Percentiles rank a stretch among this genome's conserved stretches.
These are phyloP conservation scores for Frankliniella intonsa DNA, from an alignment of 2,888 invertebrate genomes.

Conservation along the genomic window DNA sequence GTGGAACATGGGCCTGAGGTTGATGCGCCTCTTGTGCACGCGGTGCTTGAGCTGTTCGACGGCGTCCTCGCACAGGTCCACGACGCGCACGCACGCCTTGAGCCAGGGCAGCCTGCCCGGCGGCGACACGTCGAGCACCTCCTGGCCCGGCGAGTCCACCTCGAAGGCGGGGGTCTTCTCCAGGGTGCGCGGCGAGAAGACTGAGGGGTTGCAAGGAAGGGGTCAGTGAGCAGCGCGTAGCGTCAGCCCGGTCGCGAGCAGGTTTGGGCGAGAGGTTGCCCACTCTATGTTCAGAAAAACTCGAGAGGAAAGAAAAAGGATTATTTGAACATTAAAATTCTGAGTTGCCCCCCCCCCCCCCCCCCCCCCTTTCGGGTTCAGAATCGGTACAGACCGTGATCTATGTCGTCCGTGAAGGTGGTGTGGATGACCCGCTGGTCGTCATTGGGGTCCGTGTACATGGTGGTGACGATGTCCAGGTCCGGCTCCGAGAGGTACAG, in stretches of 20 bases:
- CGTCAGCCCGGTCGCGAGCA: too few relatives aligned
- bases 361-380: too few relatives aligned
- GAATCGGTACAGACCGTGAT: slow-evolving; percentile 54
- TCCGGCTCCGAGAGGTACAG: slow-evolving; percentile 59
- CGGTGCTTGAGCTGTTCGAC: slow-evolving; percentile 59
- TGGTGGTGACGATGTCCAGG: slow-evolving; percentile 57
- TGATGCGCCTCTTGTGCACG: slow-evolving; percentile 57
- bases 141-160: slow-evolving; percentile 54
- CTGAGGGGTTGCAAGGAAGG: slow-evolving; percentile 43
- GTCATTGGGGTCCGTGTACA: slow-evolving; percentile 70
- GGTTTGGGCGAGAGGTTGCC: too few relatives aligned
- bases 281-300: too few relatives aligned
- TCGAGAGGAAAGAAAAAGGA: too few relatives aligned
- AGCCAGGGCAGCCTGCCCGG: slow-evolving; percentile 53
- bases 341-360: too few relatives aligned
- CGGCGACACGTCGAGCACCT: slow-evolving; percentile 50
- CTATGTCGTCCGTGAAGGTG: slow-evolving; percentile 71
- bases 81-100: slow-evolving; percentile 40
- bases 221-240: too few relatives aligned
- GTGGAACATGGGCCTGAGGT: slow-evolving; percentile 63
- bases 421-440: slow-evolving; percentile 65
- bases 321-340: background rate
- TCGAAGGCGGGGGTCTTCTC: slow-evolving; percentile 62
- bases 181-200: slow-evolving; percentile 60
- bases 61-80: slow-evolving; percentile 56